Evolutionary conservation across 2,113 vertebrate genomes (phyloP), one percentile per base, ranked within the genome.

Genomic region (Hippocampus barbouri): DNA sequence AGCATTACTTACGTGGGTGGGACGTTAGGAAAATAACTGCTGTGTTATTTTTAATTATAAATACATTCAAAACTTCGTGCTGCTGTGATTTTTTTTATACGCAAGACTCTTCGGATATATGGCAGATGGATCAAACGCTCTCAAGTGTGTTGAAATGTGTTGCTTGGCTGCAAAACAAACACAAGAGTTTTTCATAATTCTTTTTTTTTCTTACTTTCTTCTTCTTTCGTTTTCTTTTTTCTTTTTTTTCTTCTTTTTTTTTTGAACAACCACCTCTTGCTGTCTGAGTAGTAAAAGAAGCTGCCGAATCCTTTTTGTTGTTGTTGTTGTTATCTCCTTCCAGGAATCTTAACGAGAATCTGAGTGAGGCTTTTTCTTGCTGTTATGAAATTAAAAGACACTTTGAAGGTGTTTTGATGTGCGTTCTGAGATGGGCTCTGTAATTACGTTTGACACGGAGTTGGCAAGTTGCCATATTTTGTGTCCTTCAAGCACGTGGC

Each of bases 261-360:
- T 78, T 84, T 79, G 79, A 85, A 85, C 82, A 83, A 74, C 23
- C 6, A 27, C 69, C 83, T 74, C 80, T 86, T 72, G 68, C 73
- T 47, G 15, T 23, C 80, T 78, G 71, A 86, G 78, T 89, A 87
- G 89, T 87, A 87, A 86, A 72, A 53, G 61, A 56, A 53, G 63
- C 74, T 76, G 72, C 70, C 38, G 69, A 53, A 72, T 72, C 78
- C 66, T 65, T 3, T 66, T 56, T 68, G 34, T 62, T 34, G 57
- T 38, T 34, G 34, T 34, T 38, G 34, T 79, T 87, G 89, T 89
- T 71, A 88, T 89, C 84, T 74, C 67, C 15, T 57, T 87, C 88
- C 89, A 89, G 72, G 74, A 79, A 74, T 81, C 72, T 84, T 78
- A 85, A 87, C 73, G 75, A 86, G 83, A 87, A 86, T 83, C 85